A percentile compares a stretch with the other conserved stretches of the same genome.
These are phyloP conservation scores for Maniola jurtina DNA, from an alignment of 1,140 invertebrate species.

Conservation along the genomic window DNA sequence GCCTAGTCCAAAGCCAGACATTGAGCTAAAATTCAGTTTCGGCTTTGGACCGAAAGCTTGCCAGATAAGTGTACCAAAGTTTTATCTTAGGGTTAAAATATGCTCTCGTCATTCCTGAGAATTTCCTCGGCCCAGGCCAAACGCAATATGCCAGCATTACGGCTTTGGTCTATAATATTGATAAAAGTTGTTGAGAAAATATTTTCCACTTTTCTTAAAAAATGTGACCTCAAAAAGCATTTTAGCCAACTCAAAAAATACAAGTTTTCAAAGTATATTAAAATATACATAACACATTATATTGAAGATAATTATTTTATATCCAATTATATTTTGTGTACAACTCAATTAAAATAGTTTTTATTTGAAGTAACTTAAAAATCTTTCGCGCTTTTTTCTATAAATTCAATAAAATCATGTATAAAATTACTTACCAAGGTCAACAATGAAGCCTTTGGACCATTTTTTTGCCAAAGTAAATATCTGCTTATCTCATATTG, in stretches of 20 bases:
- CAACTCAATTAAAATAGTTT: no score
- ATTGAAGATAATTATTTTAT: no score
- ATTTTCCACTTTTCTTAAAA: neutral
- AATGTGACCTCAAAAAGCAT: neutral
- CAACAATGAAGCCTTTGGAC: constrained; percentile 1
- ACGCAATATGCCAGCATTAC: neutral
- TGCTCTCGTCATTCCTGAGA: no score
- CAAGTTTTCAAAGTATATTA: neutral
- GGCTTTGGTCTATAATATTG: neutral
- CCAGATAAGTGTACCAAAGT: no score
- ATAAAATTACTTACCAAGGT: constrained; percentile 2
- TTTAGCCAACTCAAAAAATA: neutral
- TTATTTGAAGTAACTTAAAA: neutral
- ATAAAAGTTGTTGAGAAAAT: neutral
- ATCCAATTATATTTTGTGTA: no score
- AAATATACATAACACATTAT: no score
- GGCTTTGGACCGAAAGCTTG: no score
- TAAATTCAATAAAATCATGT: neutral
- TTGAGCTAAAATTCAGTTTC: no score
- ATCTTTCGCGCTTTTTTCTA: neutral
- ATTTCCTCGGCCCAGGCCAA: no score
- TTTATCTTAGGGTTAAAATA: no score
- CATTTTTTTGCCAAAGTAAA: constrained; percentile 1
- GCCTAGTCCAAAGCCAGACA: no score
- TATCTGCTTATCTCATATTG: neutral